Evolutionary conservation across 2,113 vertebrate species (phyloP).

Genomic region (Todiramphus chloris): DNA sequence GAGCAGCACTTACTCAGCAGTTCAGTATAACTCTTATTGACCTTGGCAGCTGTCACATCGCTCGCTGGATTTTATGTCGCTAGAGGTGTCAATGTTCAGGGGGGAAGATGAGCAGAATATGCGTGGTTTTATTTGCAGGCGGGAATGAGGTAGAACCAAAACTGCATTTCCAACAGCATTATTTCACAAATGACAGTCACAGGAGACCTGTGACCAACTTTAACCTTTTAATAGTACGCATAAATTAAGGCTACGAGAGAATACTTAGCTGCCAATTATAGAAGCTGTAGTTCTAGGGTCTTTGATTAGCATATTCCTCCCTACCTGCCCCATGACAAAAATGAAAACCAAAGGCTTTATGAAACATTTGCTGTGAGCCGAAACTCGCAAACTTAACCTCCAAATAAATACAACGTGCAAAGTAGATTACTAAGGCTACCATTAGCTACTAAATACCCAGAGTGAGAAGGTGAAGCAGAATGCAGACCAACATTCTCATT

Average conservation of each 20-base stretch:
- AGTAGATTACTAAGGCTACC: background rate
- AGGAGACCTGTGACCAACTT: slow-evolving; percentile 47
- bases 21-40: slow-evolving; percentile 73
- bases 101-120: slow-evolving; percentile 41
- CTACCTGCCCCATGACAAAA: background rate
- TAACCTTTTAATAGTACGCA: slow-evolving; percentile 39
- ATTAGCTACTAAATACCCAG: background rate
- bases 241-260: slow-evolving; percentile 16
- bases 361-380: background rate
- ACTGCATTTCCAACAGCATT: slow-evolving; percentile 52
- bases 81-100: slow-evolving; percentile 64
- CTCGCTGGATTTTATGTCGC: slow-evolving; percentile 65
- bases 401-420: background rate
- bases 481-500: background rate
- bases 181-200: slow-evolving; percentile 47
- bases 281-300: background rate
- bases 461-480: background rate
- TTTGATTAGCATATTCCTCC: slow-evolving; percentile 41
- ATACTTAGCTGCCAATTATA: slow-evolving; percentile 45
- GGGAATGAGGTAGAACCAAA: slow-evolving; percentile 36
- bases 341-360: slow-evolving; percentile 9
- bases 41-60: slow-evolving; percentile 73
- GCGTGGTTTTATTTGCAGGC: slow-evolving; percentile 52
- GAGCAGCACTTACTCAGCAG: slow-evolving; percentile 69
- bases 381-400: background rate